phyloP scores from a whole-genome alignment of 2,113 vertebrate genomes.

The Hippocampus zosterae region DNA sequence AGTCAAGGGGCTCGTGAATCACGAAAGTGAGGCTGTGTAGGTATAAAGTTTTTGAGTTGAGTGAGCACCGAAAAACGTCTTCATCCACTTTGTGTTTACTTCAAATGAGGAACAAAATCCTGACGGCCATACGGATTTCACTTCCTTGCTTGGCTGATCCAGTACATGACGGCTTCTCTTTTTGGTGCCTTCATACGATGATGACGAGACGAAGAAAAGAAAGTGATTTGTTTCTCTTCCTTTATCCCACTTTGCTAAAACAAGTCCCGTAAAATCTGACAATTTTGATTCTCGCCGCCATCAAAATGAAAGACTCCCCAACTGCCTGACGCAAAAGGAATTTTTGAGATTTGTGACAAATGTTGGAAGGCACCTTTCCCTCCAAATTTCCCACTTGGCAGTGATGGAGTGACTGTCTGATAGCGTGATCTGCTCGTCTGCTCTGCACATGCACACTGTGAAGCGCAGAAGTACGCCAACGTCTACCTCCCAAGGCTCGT shows the following conservation, averaged over 20 bases:
- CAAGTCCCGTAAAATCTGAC: conserved; percentile 40
- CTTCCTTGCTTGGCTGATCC: background rate
- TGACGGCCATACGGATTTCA: conserved; percentile 3
- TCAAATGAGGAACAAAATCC: background rate
- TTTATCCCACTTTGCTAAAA: conserved; percentile 47
- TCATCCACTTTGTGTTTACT: conserved; percentile 3
- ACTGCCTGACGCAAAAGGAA: conserved; percentile 65
- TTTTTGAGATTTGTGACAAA: conserved; percentile 63
- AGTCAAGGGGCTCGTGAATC: conserved; percentile 41
- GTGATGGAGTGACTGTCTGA: conserved; percentile 64
- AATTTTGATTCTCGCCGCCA: conserved; percentile 44
- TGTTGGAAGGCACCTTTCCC: conserved; percentile 57
- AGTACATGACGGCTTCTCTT: conserved; percentile 4
- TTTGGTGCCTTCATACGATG: background rate
- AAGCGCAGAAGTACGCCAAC: conserved; percentile 29
- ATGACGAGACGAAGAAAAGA: conserved; percentile 12
- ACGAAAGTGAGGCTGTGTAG: conserved; percentile 9
- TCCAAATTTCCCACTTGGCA: conserved; percentile 66
- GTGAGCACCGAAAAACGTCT: background rate
- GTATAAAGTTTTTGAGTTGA: conserved; percentile 10
- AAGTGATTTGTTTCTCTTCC: conserved; percentile 54
- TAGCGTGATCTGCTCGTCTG: conserved; percentile 45
- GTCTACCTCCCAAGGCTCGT: conserved; percentile 50
- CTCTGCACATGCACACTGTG: conserved; percentile 32
- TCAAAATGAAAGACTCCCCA: conserved; percentile 57